phyloP scores from a whole-genome alignment of 1,140 invertebrate species.

The Aphelenchoides besseyi region DNA sequence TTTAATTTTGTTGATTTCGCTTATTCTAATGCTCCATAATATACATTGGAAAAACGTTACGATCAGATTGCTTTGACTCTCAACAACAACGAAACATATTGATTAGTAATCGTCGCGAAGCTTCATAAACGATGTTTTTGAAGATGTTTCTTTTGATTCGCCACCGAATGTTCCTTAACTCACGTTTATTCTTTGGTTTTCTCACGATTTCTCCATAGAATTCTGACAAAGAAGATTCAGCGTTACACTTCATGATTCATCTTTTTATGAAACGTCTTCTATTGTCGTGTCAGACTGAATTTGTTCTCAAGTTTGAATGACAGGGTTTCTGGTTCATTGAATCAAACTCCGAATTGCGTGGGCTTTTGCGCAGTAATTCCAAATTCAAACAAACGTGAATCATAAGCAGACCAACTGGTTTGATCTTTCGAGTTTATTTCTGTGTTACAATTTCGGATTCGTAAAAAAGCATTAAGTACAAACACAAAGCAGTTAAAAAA shows the following conservation, averaged over 20 bases:
- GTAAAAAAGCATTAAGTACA: background rate
- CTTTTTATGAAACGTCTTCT: too few relatives aligned
- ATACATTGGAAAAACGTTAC: too few relatives aligned
- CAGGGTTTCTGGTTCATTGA: background rate
- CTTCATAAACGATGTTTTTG: too few relatives aligned
- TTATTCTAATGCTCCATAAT: too few relatives aligned
- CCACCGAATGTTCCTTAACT: background rate
- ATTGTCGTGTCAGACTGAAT: background rate
- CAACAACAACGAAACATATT: too few relatives aligned
- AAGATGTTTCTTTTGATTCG: background rate
- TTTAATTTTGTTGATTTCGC: too few relatives aligned
- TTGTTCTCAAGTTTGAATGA: background rate
- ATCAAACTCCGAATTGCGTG: background rate
- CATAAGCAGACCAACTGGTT: background rate
- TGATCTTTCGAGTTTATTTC: background rate
- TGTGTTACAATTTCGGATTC: background rate
- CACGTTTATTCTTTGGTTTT: background rate
- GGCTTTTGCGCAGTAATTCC: background rate
- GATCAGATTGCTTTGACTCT: too few relatives aligned
- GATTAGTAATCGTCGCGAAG: too few relatives aligned
- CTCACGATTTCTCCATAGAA: too few relatives aligned
- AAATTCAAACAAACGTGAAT: background rate
- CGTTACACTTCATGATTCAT: too few relatives aligned
- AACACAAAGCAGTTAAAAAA: background rate
- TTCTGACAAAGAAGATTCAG: too few relatives aligned